Evolutionary conservation across 1,140 invertebrate genomes (phyloP).

Genomic region (Magallana ariakensis): DNA sequence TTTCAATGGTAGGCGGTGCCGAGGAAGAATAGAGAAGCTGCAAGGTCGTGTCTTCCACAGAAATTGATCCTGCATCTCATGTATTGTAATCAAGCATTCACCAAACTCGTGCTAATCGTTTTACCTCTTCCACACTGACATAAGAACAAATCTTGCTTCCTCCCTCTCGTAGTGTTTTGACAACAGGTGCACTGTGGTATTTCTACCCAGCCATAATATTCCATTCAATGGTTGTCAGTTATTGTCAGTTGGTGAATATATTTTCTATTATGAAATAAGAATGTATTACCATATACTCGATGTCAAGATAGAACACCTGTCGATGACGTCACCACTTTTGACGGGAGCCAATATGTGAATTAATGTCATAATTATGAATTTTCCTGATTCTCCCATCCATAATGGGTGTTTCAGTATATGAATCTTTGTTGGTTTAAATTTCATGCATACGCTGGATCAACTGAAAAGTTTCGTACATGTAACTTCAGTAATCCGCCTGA

Average conservation of each 20-base stretch:
- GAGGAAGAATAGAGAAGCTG: not conserved
- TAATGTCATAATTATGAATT: no score
- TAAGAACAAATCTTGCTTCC: not conserved
- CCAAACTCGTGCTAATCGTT: not conserved
- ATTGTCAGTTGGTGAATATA: not conserved
- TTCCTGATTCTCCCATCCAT: no score
- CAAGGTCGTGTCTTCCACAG: not conserved
- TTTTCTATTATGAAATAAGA: conserved; percentile 24
- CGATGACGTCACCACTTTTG: not conserved
- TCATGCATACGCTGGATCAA: no score
- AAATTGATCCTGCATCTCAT: not conserved
- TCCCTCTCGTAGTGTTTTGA: not conserved
- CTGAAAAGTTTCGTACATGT: no score
- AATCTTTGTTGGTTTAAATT: no score
- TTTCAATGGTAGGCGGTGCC: not conserved
- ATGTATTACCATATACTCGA: not conserved
- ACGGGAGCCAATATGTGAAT: no score
- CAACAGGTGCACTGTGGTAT: not conserved
- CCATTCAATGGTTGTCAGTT: not conserved
- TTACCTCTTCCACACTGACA: not conserved
- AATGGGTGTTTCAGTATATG: no score
- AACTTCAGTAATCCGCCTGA: no score
- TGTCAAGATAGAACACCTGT: conserved; percentile 1
- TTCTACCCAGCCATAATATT: conserved; percentile 8
- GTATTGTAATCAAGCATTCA: not conserved